These are phyloP conservation scores for Lottia gigantea DNA, from an alignment of 2,888 invertebrate genomes.

Conservation along the genomic window DNA sequence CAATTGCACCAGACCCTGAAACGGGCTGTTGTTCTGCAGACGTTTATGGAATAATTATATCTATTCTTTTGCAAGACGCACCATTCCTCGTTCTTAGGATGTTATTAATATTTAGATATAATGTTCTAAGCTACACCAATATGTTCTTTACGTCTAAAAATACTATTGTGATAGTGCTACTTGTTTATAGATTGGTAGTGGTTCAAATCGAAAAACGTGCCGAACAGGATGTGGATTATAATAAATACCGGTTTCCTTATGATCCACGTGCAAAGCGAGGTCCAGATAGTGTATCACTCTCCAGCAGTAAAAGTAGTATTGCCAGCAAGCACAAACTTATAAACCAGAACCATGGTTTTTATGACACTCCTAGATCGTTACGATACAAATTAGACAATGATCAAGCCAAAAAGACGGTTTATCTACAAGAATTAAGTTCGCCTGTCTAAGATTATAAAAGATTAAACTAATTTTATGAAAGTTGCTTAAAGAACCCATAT, in stretches of 20 bases:
- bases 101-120: conserved; percentile 87
- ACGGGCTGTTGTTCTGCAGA: conserved; percentile 83
- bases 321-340: conserved; percentile 24
- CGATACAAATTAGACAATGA: neutral
- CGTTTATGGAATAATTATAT: conserved; percentile 85
- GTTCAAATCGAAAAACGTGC: conserved; percentile 44
- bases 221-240: neutral
- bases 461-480: neutral
- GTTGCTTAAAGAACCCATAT: too few species aligned
- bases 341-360: conserved; percentile 21
- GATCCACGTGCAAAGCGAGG: conserved; percentile 13
- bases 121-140: conserved; percentile 93
- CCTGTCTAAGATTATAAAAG: too few species aligned
- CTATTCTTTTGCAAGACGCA: conserved; percentile 85
- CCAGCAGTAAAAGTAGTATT: conserved; percentile 20
- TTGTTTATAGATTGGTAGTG: conserved; percentile 80
- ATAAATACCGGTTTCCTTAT: conserved; percentile 11
- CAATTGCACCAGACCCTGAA: conserved; percentile 8
- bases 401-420: neutral
- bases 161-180: conserved; percentile 86
- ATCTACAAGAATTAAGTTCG: neutral
- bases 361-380: conserved; percentile 13
- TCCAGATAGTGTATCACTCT: conserved; percentile 16
- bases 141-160: conserved; percentile 96
- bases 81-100: conserved; percentile 86